Percentiles rank a stretch among this genome's conserved stretches.
Evolutionary conservation across 2,797 vertebrate species (phyloP).

Genomic region (Euphonia xanthogaster): DNA sequence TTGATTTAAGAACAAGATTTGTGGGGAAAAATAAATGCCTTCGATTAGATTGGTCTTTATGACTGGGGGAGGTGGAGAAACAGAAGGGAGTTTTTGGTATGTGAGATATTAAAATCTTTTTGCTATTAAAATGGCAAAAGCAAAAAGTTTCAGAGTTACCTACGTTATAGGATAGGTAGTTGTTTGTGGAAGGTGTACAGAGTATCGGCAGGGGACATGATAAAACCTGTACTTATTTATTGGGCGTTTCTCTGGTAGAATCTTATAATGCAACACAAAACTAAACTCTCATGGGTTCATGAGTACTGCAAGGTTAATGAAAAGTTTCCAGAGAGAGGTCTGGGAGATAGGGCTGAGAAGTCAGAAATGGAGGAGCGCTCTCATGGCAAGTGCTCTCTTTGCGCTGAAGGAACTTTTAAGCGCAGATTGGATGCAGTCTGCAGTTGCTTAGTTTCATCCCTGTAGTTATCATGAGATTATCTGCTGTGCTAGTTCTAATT

Average conservation of each 20-base stretch:
- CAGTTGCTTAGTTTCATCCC: conserved; percentile 13
- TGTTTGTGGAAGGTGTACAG: background rate
- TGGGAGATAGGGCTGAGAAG: background rate
- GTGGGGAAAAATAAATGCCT: background rate
- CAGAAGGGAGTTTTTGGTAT: background rate
- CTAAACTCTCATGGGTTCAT: background rate
- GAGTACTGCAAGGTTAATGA: background rate
- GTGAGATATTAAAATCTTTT: background rate
- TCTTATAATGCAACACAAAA: background rate
- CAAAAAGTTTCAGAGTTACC: background rate
- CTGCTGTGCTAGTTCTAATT: background rate
- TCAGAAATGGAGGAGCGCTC: background rate
- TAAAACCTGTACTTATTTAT: background rate
- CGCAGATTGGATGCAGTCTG: background rate
- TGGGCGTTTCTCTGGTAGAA: background rate
- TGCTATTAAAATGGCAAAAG: background rate
- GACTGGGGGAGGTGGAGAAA: background rate
- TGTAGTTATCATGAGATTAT: background rate
- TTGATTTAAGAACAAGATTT: background rate
- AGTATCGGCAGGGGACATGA: background rate
- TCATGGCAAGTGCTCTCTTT: background rate
- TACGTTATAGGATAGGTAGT: background rate
- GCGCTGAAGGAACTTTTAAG: background rate
- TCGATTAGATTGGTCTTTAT: background rate
- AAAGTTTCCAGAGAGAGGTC: background rate